These are phyloP conservation scores for Crenichthys baileyi DNA, from an alignment of 2,797 vertebrate species.

Conservation along the genomic window DNA sequence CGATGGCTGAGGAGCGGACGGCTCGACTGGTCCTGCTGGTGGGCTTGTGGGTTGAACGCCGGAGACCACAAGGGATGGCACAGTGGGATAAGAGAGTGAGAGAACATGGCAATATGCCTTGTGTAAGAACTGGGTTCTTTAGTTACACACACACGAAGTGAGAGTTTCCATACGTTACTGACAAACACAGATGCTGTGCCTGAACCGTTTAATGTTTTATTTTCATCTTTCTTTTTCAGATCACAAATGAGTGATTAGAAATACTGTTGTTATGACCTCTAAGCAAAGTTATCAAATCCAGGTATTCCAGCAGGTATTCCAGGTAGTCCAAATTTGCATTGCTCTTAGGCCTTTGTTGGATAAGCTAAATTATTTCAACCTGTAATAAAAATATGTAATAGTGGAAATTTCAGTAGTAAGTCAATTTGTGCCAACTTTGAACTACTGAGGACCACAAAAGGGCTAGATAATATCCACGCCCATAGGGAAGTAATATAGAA, in stretches of 20 bases:
- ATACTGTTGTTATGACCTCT: neutral
- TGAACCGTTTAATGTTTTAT: conserved; percentile 5
- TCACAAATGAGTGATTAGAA: neutral
- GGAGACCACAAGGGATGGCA: conserved; percentile 60
- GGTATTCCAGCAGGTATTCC: neutral
- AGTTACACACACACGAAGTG: conserved; percentile 45
- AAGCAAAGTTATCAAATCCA: neutral
- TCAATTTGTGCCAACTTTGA: neutral
- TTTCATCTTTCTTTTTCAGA: neutral
- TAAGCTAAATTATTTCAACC: conserved; percentile 12
- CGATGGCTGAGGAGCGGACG: conserved; percentile 72
- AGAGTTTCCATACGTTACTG: conserved; percentile 26
- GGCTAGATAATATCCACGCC: neutral
- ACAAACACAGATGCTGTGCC: conserved; percentile 25
- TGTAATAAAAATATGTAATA: neutral
- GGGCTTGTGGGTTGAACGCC: conserved; percentile 48
- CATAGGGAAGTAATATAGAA: neutral
- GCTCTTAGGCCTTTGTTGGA: neutral
- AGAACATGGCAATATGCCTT: conserved; percentile 46
- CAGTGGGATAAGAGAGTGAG: conserved; percentile 49
- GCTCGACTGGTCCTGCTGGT: conserved; percentile 68
- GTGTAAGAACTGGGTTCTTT: conserved; percentile 47
- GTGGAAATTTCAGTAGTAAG: neutral
- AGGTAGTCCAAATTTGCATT: no score
- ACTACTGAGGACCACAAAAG: neutral